phyloP scores from a whole-genome alignment of 2,888 invertebrate species.

The Lycocerus yunnanus region DNA sequence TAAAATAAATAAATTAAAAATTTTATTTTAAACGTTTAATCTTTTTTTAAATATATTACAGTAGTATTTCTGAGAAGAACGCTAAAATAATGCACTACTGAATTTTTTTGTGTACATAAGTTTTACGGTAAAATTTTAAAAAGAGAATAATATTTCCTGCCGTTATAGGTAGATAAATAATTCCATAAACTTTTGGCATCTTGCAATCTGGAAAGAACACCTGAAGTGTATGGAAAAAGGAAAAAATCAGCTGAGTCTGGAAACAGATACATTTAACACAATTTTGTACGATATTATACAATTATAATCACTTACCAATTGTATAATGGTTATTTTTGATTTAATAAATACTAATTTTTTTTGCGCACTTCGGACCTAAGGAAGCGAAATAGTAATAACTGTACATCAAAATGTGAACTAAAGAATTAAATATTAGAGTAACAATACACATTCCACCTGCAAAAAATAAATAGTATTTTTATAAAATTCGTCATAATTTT shows the following conservation, averaged over 20 bases:
- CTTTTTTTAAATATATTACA: no score
- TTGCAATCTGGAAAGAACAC: neutral
- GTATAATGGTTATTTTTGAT: conserved; percentile 60
- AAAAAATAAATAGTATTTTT: conserved; percentile 23
- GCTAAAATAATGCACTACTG: neutral
- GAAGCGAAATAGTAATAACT: conserved; percentile 71
- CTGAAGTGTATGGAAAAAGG: neutral
- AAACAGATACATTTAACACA: neutral
- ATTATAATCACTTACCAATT: conserved; percentile 60
- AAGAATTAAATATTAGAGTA: conserved; percentile 67
- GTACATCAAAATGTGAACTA: conserved; percentile 78
- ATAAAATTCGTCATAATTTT: neutral
- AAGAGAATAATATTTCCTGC: neutral
- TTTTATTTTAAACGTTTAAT: no score
- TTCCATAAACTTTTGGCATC: neutral
- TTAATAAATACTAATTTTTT: conserved; percentile 64
- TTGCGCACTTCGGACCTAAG: conserved; percentile 62
- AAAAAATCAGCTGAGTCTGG: neutral
- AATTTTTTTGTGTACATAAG: neutral
- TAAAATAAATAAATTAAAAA: no score
- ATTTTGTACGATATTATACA: neutral
- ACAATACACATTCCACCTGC: conserved; percentile 71
- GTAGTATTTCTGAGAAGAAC: no score
- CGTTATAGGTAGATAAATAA: neutral
- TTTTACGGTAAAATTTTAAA: neutral